Conservation (phyloP, 2,113 vertebrate species). For the Oryzias celebensis region DNA sequence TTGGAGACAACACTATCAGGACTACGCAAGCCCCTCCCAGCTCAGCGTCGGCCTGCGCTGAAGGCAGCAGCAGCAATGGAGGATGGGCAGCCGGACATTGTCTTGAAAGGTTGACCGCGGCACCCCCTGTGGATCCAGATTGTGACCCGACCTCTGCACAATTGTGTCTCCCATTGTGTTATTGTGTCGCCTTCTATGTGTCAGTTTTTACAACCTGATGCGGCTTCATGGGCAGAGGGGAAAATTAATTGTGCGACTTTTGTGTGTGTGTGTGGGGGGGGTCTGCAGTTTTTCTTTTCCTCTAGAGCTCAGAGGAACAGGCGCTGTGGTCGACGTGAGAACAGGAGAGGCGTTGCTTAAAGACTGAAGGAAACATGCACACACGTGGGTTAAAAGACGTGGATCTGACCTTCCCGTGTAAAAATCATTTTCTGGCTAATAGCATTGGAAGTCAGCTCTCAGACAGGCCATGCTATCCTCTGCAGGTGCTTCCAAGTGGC, state of each 20-base stretch:
- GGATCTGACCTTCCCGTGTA: slow-evolving; percentile 31
- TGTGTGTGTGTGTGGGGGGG: too few relatives aligned
- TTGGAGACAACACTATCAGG: slow-evolving; percentile 6
- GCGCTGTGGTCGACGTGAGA: background rate
- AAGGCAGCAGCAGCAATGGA: slow-evolving; percentile 31
- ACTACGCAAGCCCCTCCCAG: background rate
- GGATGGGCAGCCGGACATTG: slow-evolving; percentile 55
- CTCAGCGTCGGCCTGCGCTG: slow-evolving; percentile 29
- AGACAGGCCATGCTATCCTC: slow-evolving; percentile 35
- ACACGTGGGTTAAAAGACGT: background rate
- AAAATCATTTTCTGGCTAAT: slow-evolving; percentile 43
- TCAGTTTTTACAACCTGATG: too few relatives aligned
- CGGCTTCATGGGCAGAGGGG: too few relatives aligned
- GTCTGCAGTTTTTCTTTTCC: too few relatives aligned
- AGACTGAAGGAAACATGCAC: background rate
- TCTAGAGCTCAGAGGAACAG: too few relatives aligned
- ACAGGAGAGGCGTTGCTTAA: slow-evolving; percentile 1
- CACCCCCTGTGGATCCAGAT: slow-evolving; percentile 2
- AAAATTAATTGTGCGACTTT: too few relatives aligned
- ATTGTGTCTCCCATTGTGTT: slow-evolving; percentile 21
- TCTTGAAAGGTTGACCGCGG: slow-evolving; percentile 38
- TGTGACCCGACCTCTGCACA: slow-evolving; percentile 36
- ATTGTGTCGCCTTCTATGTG: slow-evolving; percentile 9
- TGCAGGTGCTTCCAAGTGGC: slow-evolving; percentile 53
- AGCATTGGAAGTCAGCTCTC: slow-evolving; percentile 28